Evolutionary conservation across 2,113 vertebrate genomes (phyloP), one percentile per base, ranked within the genome.

Genomic region (Elgaria multicarinata): DNA sequence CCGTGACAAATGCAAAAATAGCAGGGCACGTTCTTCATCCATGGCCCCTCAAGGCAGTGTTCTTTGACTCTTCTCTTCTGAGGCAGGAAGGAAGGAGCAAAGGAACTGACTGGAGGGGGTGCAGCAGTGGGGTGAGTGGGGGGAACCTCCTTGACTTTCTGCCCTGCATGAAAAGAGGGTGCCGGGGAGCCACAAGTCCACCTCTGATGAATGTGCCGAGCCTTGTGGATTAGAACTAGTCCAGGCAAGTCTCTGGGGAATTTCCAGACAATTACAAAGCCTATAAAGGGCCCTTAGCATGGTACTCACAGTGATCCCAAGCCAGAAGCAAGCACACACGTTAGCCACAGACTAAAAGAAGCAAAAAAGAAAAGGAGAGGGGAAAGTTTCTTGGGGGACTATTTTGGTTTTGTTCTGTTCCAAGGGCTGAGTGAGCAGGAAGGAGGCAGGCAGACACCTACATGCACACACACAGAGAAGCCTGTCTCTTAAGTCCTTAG

Each of bases 61-160:
- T 28, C 28, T 44, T 66, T 44, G 8, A 26, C 74, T n/a, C 13
- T 31, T 33, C 16, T 91, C 93, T 2, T 2, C 7, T 87, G 85
- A 0, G 3, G 71, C 4, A 0, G 86, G 53, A 31, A 0, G 86
- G 53, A 31, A 78, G 1, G 2, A 0, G 1, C 83, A 81, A 79
- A 85, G 92, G 69, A 22, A 62, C 55, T 58, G 42, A 13, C 42
- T 0, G 0, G 77, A 62, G 28, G 0, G 4, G 50, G 85, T n/a
- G 83, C 93, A 93, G 93, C 92, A n/a, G n/a, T 94, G 95, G 72
- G 10, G 53, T n/a, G n/a, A n/a, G 74, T 0, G 16, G 16, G 9
- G 18, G 7, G 36, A 39, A 22, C 6, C n/a, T 62, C 44, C 75
- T 55, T 62, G 18, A 53, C 33, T 80, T 55, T 81, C 33, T 36